Evolutionary conservation across 2,113 vertebrate species (phyloP).

Genomic region (Protobothrops flavoviridis): DNA sequence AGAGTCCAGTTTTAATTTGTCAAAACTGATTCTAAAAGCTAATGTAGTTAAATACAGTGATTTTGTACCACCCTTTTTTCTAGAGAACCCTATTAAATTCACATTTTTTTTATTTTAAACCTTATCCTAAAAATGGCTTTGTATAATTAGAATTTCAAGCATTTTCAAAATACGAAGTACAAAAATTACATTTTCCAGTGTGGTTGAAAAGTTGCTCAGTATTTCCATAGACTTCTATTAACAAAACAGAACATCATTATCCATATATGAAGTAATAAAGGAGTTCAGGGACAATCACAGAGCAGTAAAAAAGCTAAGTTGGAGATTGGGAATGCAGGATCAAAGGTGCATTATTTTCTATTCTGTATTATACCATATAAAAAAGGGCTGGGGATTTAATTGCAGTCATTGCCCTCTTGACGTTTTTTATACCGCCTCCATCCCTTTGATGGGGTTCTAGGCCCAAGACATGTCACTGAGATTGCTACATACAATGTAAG

Average conservation of each 20-base stretch:
- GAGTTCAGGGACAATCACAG: background rate
- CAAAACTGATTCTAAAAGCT: background rate
- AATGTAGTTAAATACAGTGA: background rate
- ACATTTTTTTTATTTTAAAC: background rate
- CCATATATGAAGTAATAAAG: background rate
- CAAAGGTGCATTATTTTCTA: background rate
- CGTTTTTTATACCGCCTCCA: background rate
- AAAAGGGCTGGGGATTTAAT: background rate
- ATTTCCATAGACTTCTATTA: background rate
- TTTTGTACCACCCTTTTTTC: background rate
- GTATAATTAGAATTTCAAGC: background rate
- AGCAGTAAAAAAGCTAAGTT: background rate
- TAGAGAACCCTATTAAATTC: background rate
- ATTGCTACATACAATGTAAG: background rate
- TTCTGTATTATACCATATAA: background rate
- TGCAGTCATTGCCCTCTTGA: background rate
- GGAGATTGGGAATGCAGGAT: background rate
- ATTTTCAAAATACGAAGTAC: background rate
- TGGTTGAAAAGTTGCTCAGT: background rate
- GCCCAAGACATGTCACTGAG: background rate
- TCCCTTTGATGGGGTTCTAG: background rate
- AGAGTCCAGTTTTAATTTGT: background rate
- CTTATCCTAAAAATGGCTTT: background rate
- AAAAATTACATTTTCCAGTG: background rate
- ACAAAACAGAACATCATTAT: background rate